Evolutionary conservation across 2,113 vertebrate species (phyloP), one percentile per base, ranked within the genome.

Genomic region (Clarias batrachus): DNA sequence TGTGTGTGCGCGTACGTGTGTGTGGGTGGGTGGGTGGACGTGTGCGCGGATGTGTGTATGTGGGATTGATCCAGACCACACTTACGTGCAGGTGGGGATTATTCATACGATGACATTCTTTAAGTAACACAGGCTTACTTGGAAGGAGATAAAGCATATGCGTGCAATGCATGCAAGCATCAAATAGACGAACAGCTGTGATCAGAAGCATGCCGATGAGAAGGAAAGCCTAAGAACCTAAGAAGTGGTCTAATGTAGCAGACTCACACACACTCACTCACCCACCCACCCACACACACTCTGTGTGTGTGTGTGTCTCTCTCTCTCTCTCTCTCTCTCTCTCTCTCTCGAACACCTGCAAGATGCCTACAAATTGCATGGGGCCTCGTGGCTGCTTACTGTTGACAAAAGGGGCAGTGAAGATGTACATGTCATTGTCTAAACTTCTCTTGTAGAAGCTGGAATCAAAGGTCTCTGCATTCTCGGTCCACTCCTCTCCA

Each of bases 371-470:
- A 59, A 8, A 30, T 41, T 66, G 66, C 48, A 71, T 48, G 63
- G 57, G 52, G 68, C 25, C 54, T 37, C 54, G n/a, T 59, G 23
- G 68, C 88, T 83, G 95, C 98, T 96, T 96, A 99, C 98, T 95
- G 92, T 97, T 98, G 92, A 97, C 96, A 93, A 94, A 95, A 0
- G 98, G 97, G 85, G 97, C 97, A 63, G 98, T 99, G 92, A 99
- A 99, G 92, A 99, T 96, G 91, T 99, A 99, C 88, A 98, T 96
- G 89, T 97, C 96, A 86, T 99, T 99, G 94, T 99, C 97, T 88
- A 99, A 95, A 90, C 97, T 97, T 87, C 98, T 94, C 91, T 99
- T 99, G 93, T 99, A 99, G 94, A 97, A 99, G 91, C 98, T 99
- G 83, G 97, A 96, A 91, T 99, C 98, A 3, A 98, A 99, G 10